Conservation (phyloP, 64 coral and sea anemone genomes). For the Platygyra sinensis region DNA sequence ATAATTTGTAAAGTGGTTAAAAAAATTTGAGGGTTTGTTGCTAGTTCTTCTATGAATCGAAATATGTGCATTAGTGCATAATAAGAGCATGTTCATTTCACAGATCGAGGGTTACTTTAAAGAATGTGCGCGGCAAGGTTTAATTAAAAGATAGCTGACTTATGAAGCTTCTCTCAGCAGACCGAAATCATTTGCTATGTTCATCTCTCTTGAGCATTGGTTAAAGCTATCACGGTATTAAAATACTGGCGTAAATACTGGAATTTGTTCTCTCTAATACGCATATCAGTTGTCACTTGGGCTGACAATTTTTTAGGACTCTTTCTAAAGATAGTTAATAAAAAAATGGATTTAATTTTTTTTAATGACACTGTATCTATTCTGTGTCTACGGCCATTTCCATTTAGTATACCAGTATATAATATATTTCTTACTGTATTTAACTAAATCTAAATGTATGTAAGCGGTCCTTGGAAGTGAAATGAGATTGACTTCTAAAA, state of each 20-base stretch:
- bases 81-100: background rate
- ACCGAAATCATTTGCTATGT: background rate
- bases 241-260: background rate
- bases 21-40: too few species aligned
- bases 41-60: background rate
- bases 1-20: background rate
- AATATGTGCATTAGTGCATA: background rate
- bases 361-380: background rate
- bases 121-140: background rate
- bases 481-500: background rate
- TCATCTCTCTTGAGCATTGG: background rate
- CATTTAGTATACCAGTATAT: too few species aligned
- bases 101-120: background rate
- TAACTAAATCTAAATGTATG: too few species aligned
- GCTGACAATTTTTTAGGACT: too few species aligned
- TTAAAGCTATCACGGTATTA: background rate
- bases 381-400: too few species aligned
- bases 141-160: conserved; percentile 19
- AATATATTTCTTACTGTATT: too few species aligned
- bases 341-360: background rate
- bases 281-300: too few species aligned
- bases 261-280: too few species aligned
- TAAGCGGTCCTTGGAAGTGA: too few species aligned
- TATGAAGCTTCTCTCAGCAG: background rate
- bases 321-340: background rate